Percentiles rank a stretch among this genome's conserved stretches.
Conservation (phyloP, 2,797 vertebrate genomes). For the Pseudomugil tenellus region DNA sequence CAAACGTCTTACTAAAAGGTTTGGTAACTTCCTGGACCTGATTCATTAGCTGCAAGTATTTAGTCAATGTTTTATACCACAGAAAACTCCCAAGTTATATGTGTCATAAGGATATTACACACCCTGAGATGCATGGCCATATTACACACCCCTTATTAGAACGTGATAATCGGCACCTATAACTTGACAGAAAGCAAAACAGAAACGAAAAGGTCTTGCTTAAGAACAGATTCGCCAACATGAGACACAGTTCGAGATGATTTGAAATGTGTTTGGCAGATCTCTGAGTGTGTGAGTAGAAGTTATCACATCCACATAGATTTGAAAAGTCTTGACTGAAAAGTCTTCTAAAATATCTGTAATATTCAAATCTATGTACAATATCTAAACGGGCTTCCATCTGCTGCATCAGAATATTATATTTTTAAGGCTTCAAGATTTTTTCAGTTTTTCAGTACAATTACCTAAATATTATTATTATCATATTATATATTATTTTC, state of each 20-base stretch:
- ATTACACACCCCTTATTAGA: constrained; percentile 8
- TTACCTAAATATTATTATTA: no score
- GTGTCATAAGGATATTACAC: constrained; percentile 16
- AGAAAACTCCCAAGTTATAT: constrained; percentile 4
- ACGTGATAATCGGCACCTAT: not conserved
- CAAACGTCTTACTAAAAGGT: not conserved
- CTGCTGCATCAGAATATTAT: not conserved
- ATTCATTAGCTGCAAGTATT: not conserved
- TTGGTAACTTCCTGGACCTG: not conserved
- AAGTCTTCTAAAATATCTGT: no score
- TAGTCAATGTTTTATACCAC: not conserved
- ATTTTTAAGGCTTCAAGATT: not conserved
- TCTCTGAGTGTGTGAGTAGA: not conserved
- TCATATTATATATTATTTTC: not conserved
- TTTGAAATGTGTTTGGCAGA: not conserved
- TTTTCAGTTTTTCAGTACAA: not conserved
- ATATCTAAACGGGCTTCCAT: not conserved
- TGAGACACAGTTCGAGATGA: not conserved
- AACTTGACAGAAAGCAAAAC: not conserved
- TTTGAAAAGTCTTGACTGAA: no score
- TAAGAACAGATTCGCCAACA: not conserved
- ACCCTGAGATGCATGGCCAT: constrained; percentile 18
- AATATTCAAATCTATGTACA: no score
- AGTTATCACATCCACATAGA: not conserved
- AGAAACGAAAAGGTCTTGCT: not conserved